phyloP scores from a whole-genome alignment of 2,888 invertebrate species.

The Druceiella hillmani region DNA sequence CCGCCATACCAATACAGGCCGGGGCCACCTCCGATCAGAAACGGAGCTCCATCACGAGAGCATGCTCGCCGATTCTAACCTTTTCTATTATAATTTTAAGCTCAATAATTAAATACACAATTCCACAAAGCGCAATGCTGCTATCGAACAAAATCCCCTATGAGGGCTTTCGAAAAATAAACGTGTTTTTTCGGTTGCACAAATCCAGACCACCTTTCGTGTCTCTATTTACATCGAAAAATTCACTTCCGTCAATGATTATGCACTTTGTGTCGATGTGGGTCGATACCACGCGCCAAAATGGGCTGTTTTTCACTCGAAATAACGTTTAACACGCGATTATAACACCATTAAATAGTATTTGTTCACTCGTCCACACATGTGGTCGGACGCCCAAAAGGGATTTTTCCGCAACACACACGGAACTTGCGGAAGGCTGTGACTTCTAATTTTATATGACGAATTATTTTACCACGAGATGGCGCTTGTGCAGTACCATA shows the following conservation, averaged over 20 bases:
- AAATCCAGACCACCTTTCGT: conserved; percentile 45
- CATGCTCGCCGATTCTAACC: conserved; percentile 27
- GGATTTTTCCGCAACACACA: conserved; percentile 58
- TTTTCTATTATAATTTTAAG: conserved; percentile 20
- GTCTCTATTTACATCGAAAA: conserved; percentile 52
- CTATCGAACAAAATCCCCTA: conserved; percentile 32
- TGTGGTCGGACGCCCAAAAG: conserved; percentile 66
- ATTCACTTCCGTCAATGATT: conserved; percentile 47
- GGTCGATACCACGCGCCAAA: conserved; percentile 36
- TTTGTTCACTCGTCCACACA: conserved; percentile 55
- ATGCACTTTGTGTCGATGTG: conserved; percentile 37
- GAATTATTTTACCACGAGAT: conserved; percentile 39
- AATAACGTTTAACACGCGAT: conserved; percentile 9
- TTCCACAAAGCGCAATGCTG: conserved; percentile 13
- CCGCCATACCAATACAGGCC: conserved; percentile 50
- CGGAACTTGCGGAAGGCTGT: conserved; percentile 51
- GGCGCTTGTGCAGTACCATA: conserved; percentile 41
- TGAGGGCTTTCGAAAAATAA: conserved; percentile 36
- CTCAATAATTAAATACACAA: background rate
- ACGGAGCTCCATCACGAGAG: no score
- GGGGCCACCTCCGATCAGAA: conserved; percentile 46
- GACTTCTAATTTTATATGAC: conserved; percentile 49
- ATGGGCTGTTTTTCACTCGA: conserved; percentile 28
- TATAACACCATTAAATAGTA: conserved; percentile 47
- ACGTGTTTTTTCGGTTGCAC: conserved; percentile 40